Conservation (phyloP, 2,888 invertebrate species). For the Acanthacorydalis orientalis region DNA sequence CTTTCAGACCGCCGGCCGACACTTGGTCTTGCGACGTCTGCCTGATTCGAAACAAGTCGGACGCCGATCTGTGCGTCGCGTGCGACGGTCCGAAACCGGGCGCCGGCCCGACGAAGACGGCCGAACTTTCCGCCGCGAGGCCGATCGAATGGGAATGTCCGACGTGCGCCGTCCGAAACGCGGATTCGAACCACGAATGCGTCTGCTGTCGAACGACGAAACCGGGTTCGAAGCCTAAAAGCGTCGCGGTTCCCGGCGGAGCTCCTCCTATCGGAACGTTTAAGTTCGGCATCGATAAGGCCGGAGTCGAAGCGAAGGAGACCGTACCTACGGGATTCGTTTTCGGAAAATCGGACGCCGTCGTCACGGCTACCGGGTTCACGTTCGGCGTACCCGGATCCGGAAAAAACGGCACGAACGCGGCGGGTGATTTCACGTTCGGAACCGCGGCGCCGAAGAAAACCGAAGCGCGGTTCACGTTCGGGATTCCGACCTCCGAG, state of each 20-base stretch:
- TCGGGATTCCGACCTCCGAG: too few relatives aligned
- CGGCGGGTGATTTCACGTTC: too few relatives aligned
- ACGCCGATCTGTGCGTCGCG: constrained; percentile 30
- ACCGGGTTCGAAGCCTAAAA: constrained; percentile 20
- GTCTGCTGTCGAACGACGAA: constrained; percentile 38
- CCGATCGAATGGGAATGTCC: constrained; percentile 37
- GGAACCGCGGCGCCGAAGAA: too few relatives aligned
- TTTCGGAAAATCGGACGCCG: not conserved
- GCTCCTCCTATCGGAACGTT: not conserved
- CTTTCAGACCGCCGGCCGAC: constrained; percentile 1
- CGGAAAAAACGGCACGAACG: constrained; percentile 21
- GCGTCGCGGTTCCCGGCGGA: not conserved
- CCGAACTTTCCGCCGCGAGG: constrained; percentile 15
- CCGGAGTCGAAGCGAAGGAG: not conserved
- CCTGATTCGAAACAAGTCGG: constrained; percentile 33
- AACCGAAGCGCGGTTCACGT: too few relatives aligned
- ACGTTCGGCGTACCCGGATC: constrained; percentile 12
- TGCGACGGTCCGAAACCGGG: constrained; percentile 31
- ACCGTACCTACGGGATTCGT: not conserved
- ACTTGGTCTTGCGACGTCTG: constrained; percentile 40
- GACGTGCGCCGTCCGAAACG: constrained; percentile 42
- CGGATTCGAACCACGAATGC: constrained; percentile 28
- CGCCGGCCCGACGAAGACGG: constrained; percentile 13
- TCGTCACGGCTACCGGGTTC: constrained; percentile 1
- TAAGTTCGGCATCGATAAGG: constrained; percentile 4